Evolutionary conservation across 2,888 invertebrate species (phyloP), one percentile per base, ranked within the genome.

Genomic region (Synergus gifuensis): DNA sequence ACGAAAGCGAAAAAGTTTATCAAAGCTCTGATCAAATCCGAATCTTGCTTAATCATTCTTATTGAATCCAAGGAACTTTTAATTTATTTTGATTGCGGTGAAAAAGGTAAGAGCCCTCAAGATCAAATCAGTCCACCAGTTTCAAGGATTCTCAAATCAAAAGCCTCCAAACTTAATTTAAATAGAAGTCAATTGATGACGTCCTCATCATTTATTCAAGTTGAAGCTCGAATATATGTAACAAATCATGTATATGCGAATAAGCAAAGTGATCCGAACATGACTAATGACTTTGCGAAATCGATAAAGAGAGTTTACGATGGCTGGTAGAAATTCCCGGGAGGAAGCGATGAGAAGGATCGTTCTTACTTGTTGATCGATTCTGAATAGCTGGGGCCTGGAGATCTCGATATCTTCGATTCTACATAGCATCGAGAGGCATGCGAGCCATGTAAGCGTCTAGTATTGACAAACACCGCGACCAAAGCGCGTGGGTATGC

Each of bases 261-360:
- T 73, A 73, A 73, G 49, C n/a, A 73, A 36, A 73, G 36, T 73
- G 73, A 73, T 36, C 77, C 46, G 76, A 76, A 78, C 78, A 83
- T 82, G 84, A 87, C 84, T 86, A 87, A 86, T 86, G 84, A 79
- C 83, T 83, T 85, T 80, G 79, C 62, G 82, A 83, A 73, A 79
- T 80, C 84, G 83, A 85, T 86, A 83, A 86, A 86, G 81, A 84
- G 83, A 83, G 87, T 84, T 83, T 87, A 86, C 84, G 82, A 83
- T 80, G 80, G 81, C 86, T 86, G 86, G 83, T 86, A 86, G 84
- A 87, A 83, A 84, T 86, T 86, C 80, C 79, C 80, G 81, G 76
- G 81, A 79, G 79, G 83, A 81, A 80, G 79, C 67, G 60, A 76
- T 77, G 64, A 76, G 78, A 80, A 82, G 80, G 81, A 82, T 83